Conservation (phyloP, 2,888 invertebrate genomes). For the Sylvicola fuscatus region DNA sequence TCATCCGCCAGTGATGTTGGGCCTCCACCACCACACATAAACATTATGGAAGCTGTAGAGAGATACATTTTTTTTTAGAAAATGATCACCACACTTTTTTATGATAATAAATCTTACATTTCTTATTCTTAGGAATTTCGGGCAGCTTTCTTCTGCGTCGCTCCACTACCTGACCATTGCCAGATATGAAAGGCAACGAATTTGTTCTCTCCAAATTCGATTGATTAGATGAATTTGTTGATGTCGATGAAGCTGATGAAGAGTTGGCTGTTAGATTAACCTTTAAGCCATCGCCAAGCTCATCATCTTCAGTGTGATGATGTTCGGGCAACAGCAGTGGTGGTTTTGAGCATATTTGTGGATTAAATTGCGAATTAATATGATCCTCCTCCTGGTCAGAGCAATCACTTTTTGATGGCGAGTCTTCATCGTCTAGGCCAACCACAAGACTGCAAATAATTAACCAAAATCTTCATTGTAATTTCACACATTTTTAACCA, state of each 20-base stretch:
- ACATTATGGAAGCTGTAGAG: conserved; percentile 44
- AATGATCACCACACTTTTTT: too few species aligned
- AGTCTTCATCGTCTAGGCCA: conserved; percentile 66
- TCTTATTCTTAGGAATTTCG: conserved; percentile 75
- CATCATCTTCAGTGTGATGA: conserved; percentile 22
- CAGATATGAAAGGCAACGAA: conserved; percentile 8
- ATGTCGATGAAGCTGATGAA: background rate
- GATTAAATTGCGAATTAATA: conserved; percentile 7
- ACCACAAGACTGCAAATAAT: conserved; percentile 48
- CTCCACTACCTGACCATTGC: conserved; percentile 21
- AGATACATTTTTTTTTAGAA: too few species aligned
- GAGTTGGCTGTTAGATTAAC: conserved; percentile 6
- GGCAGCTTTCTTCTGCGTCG: conserved; percentile 65
- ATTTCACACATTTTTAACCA: too few species aligned
- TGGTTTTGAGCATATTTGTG: conserved; percentile 5
- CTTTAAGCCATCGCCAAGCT: conserved; percentile 25
- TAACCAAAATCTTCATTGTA: too few species aligned
- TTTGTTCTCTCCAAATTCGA: conserved; percentile 8
- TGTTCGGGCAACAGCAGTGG: conserved; percentile 5
- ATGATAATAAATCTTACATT: conserved; percentile 47
- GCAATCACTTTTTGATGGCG: conserved; percentile 56
- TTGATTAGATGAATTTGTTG: background rate
- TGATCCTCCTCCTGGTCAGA: conserved; percentile 39
- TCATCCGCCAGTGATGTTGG: conserved; percentile 52
- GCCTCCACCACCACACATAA: conserved; percentile 28